phyloP scores from a whole-genome alignment of 2,113 vertebrate genomes.

The Pluvialis apricaria region DNA sequence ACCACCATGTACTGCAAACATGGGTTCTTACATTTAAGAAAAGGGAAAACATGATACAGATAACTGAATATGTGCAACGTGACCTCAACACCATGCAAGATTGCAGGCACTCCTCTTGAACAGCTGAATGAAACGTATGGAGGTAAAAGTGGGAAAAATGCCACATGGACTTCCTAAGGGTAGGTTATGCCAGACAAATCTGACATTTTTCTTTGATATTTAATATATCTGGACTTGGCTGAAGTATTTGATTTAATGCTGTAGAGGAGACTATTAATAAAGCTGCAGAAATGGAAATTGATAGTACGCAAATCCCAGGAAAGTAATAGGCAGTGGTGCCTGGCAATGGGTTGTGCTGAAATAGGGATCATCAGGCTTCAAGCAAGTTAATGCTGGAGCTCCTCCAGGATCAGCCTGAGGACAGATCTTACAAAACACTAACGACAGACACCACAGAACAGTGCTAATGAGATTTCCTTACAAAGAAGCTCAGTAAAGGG shows the following conservation, averaged over 20 bases:
- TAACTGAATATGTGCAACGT: not conserved
- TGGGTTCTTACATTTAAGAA: accelerated
- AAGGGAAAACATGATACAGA: not conserved
- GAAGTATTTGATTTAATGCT: not conserved
- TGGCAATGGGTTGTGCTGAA: not conserved
- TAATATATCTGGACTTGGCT: not conserved
- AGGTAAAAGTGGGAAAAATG: not conserved
- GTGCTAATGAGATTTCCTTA: not conserved
- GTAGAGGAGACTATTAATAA: not conserved
- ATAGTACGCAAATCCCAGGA: not conserved
- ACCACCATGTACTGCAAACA: not conserved
- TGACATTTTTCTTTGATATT: not conserved
- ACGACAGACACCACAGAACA: not conserved
- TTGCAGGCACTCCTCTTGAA: not conserved
- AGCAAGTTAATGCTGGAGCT: not conserved
- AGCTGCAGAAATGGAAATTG: not conserved
- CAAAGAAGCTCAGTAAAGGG: not conserved
- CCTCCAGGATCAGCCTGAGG: not conserved
- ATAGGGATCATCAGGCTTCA: not conserved
- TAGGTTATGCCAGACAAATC: not conserved
- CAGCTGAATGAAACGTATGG: not conserved
- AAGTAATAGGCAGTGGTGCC: not conserved
- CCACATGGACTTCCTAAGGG: not conserved
- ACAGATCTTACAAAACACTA: not conserved
- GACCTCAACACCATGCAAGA: not conserved